phyloP scores from a whole-genome alignment of 2,888 invertebrate genomes.

The Antheraea yamamai region DNA sequence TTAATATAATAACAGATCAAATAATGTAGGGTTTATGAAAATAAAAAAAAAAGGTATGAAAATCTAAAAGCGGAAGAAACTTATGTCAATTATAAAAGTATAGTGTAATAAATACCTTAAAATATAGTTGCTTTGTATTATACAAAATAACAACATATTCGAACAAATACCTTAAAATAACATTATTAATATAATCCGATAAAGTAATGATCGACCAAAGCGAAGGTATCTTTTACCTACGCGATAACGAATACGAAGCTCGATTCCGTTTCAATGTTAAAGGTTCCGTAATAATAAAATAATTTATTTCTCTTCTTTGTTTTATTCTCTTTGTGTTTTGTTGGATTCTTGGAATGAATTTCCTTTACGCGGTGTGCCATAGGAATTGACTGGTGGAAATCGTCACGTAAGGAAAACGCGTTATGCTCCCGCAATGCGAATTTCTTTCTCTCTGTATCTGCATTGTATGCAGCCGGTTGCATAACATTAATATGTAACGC shows the following conservation, averaged over 20 bases:
- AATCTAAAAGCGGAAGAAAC: neutral
- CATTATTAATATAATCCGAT: slow-evolving; percentile 36
- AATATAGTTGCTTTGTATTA: neutral
- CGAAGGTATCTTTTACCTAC: neutral
- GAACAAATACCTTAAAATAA: slow-evolving; percentile 34
- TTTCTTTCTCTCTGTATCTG: too few relatives aligned
- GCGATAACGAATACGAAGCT: neutral
- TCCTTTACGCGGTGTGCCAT: too few relatives aligned
- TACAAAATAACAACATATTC: slow-evolving; percentile 29
- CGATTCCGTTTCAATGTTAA: neutral
- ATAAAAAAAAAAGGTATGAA: neutral
- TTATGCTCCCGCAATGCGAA: too few relatives aligned
- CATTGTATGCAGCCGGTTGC: too few relatives aligned
- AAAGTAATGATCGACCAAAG: slow-evolving; percentile 28
- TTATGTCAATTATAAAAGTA: neutral
- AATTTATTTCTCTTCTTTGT: neutral
- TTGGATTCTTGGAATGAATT: too few relatives aligned
- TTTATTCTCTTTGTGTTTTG: too few relatives aligned
- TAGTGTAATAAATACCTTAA: neutral
- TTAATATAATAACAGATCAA: too few relatives aligned
- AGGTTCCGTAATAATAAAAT: slow-evolving; percentile 14
- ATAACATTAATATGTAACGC: too few relatives aligned
- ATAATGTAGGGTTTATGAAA: too few relatives aligned
- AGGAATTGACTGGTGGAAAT: too few relatives aligned
- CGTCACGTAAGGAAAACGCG: too few relatives aligned